Conservation (phyloP, 2,888 invertebrate species). For the Nesidiocoris tenuis region DNA sequence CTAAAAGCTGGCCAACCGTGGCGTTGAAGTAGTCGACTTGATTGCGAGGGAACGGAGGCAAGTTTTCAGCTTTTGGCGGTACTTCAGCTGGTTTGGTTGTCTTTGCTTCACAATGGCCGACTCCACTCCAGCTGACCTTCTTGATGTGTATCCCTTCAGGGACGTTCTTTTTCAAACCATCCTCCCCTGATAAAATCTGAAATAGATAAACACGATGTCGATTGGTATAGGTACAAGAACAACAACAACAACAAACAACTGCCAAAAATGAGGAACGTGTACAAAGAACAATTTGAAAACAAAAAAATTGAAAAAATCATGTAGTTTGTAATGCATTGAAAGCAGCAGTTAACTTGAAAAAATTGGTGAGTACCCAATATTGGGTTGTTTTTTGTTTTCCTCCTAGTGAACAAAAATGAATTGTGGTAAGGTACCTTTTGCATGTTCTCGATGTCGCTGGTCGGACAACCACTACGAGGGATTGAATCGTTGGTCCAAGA, state of each 20-base stretch:
- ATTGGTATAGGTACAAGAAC: neutral
- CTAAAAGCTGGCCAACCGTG: conserved; percentile 75
- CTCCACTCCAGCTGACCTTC: conserved; percentile 65
- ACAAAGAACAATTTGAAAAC: too few species aligned
- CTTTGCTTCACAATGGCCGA: conserved; percentile 65
- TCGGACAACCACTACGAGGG: conserved; percentile 75
- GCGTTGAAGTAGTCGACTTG: conserved; percentile 82
- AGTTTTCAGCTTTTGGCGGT: conserved; percentile 59
- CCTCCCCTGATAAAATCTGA: conserved; percentile 36
- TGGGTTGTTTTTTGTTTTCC: too few species aligned
- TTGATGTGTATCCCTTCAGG: conserved; percentile 56
- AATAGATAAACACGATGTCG: neutral
- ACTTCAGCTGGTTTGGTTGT: conserved; percentile 53
- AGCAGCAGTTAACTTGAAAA: too few species aligned
- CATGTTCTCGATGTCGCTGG: conserved; percentile 68
- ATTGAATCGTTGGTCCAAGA: conserved; percentile 86
- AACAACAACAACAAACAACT: neutral
- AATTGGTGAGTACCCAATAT: too few species aligned
- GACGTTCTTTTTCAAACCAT: conserved; percentile 33
- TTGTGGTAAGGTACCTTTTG: too few species aligned
- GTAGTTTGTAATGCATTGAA: too few species aligned
- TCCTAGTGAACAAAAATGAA: too few species aligned
- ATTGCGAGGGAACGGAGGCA: conserved; percentile 76
- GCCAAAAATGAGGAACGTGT: too few species aligned
- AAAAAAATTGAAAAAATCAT: too few species aligned